These are phyloP conservation scores for Podarcis cretensis DNA, from an alignment of 2,113 vertebrate genomes.

Conservation along the genomic window DNA sequence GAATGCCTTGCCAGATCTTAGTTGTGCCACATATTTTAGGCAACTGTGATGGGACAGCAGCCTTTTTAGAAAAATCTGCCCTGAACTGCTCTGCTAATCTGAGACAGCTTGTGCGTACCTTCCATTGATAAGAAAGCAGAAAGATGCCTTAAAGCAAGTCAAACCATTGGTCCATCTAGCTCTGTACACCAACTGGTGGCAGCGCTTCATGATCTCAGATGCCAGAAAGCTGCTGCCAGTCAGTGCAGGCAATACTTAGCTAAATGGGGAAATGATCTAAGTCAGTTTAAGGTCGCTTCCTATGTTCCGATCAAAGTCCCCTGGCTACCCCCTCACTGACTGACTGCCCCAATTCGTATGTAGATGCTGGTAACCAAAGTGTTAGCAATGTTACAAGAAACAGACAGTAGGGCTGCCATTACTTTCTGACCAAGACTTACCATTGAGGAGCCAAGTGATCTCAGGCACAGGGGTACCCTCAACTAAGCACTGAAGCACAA, in stretches of 20 bases:
- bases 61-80: background rate
- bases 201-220: background rate
- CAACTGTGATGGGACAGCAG: too few relatives aligned
- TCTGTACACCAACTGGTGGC: background rate
- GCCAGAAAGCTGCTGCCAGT: background rate
- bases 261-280: background rate
- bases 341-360: background rate
- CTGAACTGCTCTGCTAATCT: background rate
- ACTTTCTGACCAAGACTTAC: constrained; percentile 71
- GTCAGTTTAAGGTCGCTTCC: background rate
- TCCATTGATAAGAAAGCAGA: background rate
- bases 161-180: background rate
- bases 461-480: constrained; percentile 76
- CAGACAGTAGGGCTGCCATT: background rate
- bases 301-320: background rate
- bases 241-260: background rate
- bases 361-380: background rate
- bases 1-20: background rate
- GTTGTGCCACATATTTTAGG: background rate
- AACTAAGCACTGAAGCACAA: constrained; percentile 81
- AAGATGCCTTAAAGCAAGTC: background rate
- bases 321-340: background rate
- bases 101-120: background rate
- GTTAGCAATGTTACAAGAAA: too few relatives aligned
- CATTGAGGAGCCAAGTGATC: constrained; percentile 86